These are phyloP conservation scores for Platyrinchus mystaceus DNA, from an alignment of 2,797 vertebrate species.

Conservation along the genomic window DNA sequence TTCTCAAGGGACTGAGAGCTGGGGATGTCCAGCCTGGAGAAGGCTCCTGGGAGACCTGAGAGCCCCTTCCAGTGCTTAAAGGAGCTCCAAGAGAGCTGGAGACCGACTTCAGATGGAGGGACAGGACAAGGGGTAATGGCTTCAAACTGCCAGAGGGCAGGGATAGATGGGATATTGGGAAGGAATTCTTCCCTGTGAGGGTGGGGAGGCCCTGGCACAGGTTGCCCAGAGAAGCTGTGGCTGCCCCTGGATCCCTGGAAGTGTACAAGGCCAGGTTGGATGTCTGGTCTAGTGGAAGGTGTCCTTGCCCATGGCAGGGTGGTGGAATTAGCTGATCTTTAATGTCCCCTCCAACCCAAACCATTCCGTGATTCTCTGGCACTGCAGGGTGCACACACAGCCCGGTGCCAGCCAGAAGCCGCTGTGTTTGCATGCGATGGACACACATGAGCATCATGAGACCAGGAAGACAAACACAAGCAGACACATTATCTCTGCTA, in stretches of 20 bases:
- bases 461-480: not conserved
- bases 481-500: not conserved
- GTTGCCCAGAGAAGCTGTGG: not conserved
- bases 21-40: not conserved
- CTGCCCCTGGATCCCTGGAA: not conserved
- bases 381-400: not conserved
- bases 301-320: not conserved
- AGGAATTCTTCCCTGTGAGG: not conserved
- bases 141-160: not conserved
- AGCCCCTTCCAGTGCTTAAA: not conserved
- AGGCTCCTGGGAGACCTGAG: not conserved
- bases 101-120: fast-evolving
- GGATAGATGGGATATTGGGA: fast-evolving
- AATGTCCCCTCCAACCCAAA: not conserved
- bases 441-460: not conserved
- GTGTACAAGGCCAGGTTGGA: not conserved
- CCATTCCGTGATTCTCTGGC: not conserved
- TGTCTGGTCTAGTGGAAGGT: not conserved
- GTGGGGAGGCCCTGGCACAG: not conserved
- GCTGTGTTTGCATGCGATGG: fast-evolving
- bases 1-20: not conserved
- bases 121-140: not conserved
- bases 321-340: not conserved
- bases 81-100: not conserved
- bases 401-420: not conserved